Conservation (phyloP, 37 sponge, comb jelly and placozoan species). For the Amphimedon queenslandica region DNA sequence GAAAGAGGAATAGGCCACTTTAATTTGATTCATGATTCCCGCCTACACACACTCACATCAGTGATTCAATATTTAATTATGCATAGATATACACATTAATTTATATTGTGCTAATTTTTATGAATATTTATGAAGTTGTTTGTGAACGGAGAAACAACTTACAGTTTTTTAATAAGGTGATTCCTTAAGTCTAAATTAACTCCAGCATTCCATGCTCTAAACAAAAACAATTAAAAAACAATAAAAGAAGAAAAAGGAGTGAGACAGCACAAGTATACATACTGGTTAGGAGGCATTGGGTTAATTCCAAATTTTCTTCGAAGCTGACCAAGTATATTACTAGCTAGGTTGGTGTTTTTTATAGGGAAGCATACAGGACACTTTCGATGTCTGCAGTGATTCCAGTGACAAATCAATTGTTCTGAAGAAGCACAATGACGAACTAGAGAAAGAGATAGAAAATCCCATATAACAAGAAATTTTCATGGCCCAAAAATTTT, state of each 20-base stretch:
- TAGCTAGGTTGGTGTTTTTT: too few relatives aligned
- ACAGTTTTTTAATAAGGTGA: conserved; percentile 85
- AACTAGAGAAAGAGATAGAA: conserved; percentile 37
- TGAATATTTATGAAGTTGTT: too few relatives aligned
- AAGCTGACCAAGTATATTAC: too few relatives aligned
- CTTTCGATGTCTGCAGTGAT: conserved; percentile 76
- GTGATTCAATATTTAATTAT: too few relatives aligned
- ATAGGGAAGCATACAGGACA: conserved; percentile 94
- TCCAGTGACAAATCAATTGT: conserved; percentile 96
- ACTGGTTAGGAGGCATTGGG: too few relatives aligned
- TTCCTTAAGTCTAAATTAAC: conserved; percentile 75
- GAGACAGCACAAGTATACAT: neutral
- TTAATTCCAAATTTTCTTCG: too few relatives aligned
- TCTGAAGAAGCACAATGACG: conserved; percentile 96
- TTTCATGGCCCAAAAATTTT: too few relatives aligned
- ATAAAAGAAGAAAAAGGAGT: neutral
- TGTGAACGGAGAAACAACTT: too few relatives aligned
- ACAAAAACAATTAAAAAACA: neutral
- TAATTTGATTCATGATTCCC: too few relatives aligned
- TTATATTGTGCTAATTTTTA: neutral
- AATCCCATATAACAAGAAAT: neutral
- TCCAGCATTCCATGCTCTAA: conserved; percentile 44
- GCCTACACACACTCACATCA: too few relatives aligned
- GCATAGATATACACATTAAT: neutral
- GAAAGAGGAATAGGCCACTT: too few relatives aligned